Conservation (phyloP, 1,140 invertebrate genomes). For the Contarinia nasturtii region DNA sequence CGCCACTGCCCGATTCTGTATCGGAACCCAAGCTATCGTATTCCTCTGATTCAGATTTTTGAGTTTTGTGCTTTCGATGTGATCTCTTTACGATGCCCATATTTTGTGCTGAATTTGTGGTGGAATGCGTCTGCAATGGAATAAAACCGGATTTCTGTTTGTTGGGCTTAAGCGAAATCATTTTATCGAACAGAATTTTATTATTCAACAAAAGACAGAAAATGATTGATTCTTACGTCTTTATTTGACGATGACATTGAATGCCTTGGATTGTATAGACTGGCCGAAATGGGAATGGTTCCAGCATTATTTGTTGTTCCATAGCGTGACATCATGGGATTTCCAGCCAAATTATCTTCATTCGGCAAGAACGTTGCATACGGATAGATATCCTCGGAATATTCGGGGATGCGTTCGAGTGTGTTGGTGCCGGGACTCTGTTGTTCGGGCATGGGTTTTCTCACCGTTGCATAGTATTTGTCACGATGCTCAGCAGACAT, state of each 20-base stretch:
- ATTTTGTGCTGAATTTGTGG: not conserved
- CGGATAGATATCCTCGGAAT: constrained; percentile 41
- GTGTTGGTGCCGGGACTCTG: constrained; percentile 28
- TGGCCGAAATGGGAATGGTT: constrained; percentile 21
- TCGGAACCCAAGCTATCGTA: constrained; percentile 38
- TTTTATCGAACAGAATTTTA: no score
- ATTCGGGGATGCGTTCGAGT: constrained; percentile 34
- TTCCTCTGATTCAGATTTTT: constrained; percentile 36
- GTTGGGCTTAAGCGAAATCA: no score
- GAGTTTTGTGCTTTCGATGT: constrained; percentile 11
- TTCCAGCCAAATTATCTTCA: constrained; percentile 26
- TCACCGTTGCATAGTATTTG: constrained; percentile 34
- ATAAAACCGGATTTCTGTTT: no score
- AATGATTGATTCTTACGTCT: no score
- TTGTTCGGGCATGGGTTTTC: constrained; percentile 28
- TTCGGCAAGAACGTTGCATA: constrained; percentile 40
- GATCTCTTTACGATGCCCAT: constrained; percentile 10
- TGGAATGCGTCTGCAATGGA: not conserved
- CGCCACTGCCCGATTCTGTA: constrained; percentile 12
- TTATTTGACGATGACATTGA: constrained; percentile 15
- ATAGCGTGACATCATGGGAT: constrained; percentile 7
- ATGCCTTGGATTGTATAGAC: constrained; percentile 25
- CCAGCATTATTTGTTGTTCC: constrained; percentile 6
- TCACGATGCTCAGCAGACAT: constrained; percentile 29
- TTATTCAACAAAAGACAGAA: no score